These are phyloP conservation scores for Camponotus vicinus DNA, from an alignment of 1,140 invertebrate genomes.

Conservation along the genomic window DNA sequence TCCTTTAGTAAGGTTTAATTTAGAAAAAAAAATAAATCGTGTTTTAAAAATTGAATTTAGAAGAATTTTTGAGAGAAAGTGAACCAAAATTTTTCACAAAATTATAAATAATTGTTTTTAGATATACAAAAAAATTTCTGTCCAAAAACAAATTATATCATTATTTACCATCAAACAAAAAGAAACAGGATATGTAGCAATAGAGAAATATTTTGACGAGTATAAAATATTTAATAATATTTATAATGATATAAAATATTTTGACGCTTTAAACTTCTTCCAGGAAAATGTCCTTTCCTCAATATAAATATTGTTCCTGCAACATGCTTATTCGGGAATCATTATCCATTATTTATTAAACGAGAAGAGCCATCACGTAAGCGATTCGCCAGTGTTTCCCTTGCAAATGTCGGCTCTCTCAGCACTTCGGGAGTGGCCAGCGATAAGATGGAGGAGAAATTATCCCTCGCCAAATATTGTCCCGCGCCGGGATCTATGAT, in stretches of 20 bases:
- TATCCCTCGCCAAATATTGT: conserved; percentile 62
- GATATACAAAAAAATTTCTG: no score
- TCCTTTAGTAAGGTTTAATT: no score
- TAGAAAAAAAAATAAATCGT: no score
- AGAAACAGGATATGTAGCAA: not conserved
- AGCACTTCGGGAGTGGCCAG: conserved; percentile 17
- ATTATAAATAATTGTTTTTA: no score
- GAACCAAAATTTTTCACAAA: no score
- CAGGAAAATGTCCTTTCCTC: no score
- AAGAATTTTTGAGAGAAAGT: no score
- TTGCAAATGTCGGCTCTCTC: conserved; percentile 46
- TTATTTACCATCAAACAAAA: no score
- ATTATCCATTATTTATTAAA: conserved; percentile 46
- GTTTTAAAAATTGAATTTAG: no score
- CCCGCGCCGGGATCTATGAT: conserved; percentile 48
- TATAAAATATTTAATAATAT: not conserved
- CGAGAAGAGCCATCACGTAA: conserved; percentile 26
- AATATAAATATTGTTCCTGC: not conserved
- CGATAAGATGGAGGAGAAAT: conserved; percentile 45
- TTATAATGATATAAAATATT: no score
- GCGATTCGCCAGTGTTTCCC: conserved; percentile 22
- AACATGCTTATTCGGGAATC: conserved; percentile 3
- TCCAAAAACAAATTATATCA: no score
- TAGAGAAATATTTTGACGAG: not conserved
- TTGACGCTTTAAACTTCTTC: not conserved